Base-by-base conservation (phyloP, 2,113 vertebrate genomes). In the Cettia cetti region DNA sequence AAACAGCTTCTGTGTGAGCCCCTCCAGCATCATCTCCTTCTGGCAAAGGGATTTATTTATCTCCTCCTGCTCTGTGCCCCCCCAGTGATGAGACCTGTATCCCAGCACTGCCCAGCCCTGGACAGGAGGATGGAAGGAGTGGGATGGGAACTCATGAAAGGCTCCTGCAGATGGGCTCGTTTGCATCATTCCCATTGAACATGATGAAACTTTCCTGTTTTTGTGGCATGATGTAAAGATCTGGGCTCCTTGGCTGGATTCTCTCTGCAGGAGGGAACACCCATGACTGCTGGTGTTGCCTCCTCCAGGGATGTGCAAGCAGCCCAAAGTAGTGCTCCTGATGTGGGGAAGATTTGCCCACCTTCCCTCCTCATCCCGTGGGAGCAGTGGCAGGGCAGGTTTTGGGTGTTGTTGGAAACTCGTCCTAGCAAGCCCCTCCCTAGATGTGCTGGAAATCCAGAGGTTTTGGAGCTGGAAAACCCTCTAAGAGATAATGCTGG, bases 361-460 rank as follows among this genome's bases (percentile, higher is more conserved):
- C 28, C 39, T 77, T 66, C 16, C 31, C 33, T 30, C 13, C 6
- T 28, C 2, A 8, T 52, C 21, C 26, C 10, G 5, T 2, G 15
- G 26, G 35, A 33, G 8, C 44, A 72, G 54, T 4, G 3, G 20
- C 60, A 31, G 65, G 35, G 20, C 22, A 83, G 21, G 35, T 78
- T n/a, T 16, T 1, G 8, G 33, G 20, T 0, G 0, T 20, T 70
- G 15, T 2, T n/a, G 16, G 66, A 65, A 76, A 84, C 50, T 27
- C 7, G 4, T 45, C 35, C 31, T 50, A 69, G 17, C 16, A 69
- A 74, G 70, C 14, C 0, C 2, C 8, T 69, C 45, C 18, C 8
- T 3, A 14, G 9, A 22, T 21, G 27, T 3, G 0, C 31, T 81
- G n/a, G 53, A 68, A 63, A 84, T 71, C 23, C 13, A 33, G 59